Evolutionary conservation across 2,888 invertebrate genomes (phyloP).

Genomic region (Doris montereyensis): DNA sequence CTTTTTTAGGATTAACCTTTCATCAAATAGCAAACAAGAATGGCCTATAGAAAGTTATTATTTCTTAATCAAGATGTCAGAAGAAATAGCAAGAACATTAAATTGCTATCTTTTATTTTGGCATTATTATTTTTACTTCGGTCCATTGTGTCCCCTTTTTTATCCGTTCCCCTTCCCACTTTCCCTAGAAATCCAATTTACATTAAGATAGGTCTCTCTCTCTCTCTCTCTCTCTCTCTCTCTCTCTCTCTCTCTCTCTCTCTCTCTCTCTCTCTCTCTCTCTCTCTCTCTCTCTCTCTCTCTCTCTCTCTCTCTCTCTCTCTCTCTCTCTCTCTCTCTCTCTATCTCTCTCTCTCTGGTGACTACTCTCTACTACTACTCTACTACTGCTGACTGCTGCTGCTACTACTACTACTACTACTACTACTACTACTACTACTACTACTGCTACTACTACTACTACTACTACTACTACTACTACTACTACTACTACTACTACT

Average conservation of each 20-base stretch:
- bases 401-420: background rate
- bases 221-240: background rate
- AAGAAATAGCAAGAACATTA: no score
- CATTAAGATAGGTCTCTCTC: no score
- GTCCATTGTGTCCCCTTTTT: background rate
- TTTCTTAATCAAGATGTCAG: no score
- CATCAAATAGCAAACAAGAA: no score
- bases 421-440: background rate
- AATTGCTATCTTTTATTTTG: no score
- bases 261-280: constrained; percentile 12
- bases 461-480: background rate
- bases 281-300: background rate
- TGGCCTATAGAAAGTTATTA: no score
- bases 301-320: constrained; percentile 4
- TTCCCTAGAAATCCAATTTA: no score
- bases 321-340: background rate
- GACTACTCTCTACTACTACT: no score
- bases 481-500: background rate
- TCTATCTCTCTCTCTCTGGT: no score
- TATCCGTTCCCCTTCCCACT: background rate
- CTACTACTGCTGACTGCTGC: no score
- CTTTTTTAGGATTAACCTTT: no score
- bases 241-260: background rate
- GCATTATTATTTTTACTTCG: background rate
- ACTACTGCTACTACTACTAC: background rate